Evolutionary conservation across 2,888 invertebrate species (phyloP).

Genomic region (Chydorus sphaericus): DNA sequence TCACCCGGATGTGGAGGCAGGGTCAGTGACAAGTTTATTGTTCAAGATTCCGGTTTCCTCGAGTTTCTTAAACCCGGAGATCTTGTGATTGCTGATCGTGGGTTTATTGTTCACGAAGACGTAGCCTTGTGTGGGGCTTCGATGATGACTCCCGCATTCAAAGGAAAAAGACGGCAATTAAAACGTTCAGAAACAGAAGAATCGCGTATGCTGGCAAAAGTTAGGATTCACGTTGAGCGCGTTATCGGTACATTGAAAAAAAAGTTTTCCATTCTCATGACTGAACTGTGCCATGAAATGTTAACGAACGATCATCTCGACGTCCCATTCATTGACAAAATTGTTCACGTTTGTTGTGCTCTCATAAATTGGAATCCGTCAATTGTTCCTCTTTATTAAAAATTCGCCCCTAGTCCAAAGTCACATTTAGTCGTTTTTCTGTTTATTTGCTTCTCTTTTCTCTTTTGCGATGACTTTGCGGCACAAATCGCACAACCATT

Average conservation of each 20-base stretch:
- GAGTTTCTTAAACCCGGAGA: constrained; percentile 17
- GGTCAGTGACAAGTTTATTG: constrained; percentile 19
- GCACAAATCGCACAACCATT: too few species aligned
- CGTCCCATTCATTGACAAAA: neutral
- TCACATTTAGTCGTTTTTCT: too few species aligned
- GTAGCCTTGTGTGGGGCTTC: constrained; percentile 14
- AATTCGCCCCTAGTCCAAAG: too few species aligned
- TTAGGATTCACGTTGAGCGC: constrained; percentile 19
- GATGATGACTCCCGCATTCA: constrained; percentile 18
- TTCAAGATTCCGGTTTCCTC: constrained; percentile 16
- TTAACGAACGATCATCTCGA: neutral
- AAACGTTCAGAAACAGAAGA: constrained; percentile 13
- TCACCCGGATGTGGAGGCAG: constrained; percentile 23
- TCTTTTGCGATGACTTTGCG: too few species aligned
- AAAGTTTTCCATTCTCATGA: constrained; percentile 17
- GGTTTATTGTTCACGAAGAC: constrained; percentile 19
- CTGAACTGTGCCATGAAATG: neutral
- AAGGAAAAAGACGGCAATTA: constrained; percentile 15
- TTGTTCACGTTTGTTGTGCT: neutral
- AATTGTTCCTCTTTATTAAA: neutral
- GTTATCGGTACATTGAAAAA: constrained; percentile 17
- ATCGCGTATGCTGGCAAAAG: constrained; percentile 17
- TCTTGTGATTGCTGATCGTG: constrained; percentile 20
- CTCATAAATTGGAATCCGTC: neutral
- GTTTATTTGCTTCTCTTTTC: too few species aligned